Conservation (phyloP, 2,113 vertebrate genomes). For the Danio rerio region DNA sequence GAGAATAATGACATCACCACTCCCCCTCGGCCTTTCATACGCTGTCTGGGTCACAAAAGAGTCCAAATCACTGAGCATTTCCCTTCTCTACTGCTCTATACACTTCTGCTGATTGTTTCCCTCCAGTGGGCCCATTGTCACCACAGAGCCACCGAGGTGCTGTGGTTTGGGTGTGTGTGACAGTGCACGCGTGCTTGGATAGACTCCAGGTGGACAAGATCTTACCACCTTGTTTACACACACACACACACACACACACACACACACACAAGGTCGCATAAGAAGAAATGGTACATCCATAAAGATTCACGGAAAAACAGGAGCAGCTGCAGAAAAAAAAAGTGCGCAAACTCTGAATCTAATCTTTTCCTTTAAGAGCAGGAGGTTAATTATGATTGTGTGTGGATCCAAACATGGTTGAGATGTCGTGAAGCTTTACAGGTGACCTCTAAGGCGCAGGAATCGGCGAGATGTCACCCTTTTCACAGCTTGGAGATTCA, state of each 20-base stretch:
- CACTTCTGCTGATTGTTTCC: constrained; percentile 62
- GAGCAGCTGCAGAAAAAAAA: constrained; percentile 34
- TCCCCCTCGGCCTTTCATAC: constrained; percentile 64
- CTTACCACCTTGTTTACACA: constrained; percentile 61
- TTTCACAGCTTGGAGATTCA: constrained; percentile 39
- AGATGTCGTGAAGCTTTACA: not conserved
- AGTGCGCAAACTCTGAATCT: not conserved
- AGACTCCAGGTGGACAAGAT: constrained; percentile 58
- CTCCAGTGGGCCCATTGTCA: constrained; percentile 46
- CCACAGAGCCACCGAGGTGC: constrained; percentile 34
- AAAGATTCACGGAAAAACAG: constrained; percentile 27
- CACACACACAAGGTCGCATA: constrained; percentile 57
- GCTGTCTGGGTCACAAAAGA: constrained; percentile 63
- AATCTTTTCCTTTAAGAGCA: not conserved
- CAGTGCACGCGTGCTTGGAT: constrained; percentile 39
- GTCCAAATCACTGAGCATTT: constrained; percentile 67
- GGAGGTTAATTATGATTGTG: constrained; percentile 43
- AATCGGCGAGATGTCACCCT: constrained; percentile 43
- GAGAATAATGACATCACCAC: constrained; percentile 69
- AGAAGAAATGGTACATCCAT: constrained; percentile 28
- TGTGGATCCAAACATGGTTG: not conserved
- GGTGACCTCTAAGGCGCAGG: not conserved
- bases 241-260: constrained; percentile 58
- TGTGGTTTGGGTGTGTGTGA: constrained; percentile 26
- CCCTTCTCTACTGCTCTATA: constrained; percentile 56